Evolutionary conservation across 2,888 invertebrate species (phyloP).

Genomic region (Mythimna pallens): DNA sequence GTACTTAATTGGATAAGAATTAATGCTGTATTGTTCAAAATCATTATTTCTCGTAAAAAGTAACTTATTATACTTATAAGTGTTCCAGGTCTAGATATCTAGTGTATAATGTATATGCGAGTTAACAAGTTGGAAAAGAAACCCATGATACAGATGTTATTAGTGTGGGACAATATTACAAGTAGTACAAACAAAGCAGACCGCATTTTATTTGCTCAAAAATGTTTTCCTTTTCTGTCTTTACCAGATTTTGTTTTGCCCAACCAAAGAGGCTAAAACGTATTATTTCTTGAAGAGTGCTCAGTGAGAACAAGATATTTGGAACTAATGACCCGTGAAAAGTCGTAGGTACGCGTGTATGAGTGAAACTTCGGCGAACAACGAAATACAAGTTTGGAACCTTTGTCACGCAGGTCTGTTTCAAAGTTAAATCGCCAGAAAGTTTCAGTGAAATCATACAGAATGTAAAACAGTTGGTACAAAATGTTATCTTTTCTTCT

Average conservation of each 20-base stretch:
- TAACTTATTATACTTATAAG: too few species aligned
- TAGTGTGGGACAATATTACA: too few species aligned
- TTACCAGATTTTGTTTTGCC: neutral
- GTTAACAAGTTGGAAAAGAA: too few species aligned
- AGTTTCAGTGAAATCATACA: conserved; percentile 39
- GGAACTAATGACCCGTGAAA: conserved; percentile 58
- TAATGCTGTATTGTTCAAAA: too few species aligned
- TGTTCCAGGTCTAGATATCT: too few species aligned
- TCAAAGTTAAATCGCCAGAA: conserved; percentile 68
- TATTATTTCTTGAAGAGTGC: conserved; percentile 29
- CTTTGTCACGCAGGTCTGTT: conserved; percentile 64
- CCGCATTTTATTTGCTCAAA: too few species aligned
- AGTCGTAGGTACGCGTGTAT: conserved; percentile 52
- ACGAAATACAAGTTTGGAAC: conserved; percentile 45
- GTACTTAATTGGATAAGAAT: too few species aligned
- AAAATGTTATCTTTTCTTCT: neutral
- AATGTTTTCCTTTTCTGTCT: neutral
- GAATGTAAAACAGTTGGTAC: conserved; percentile 10
- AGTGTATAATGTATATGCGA: too few species aligned
- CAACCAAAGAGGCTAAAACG: neutral
- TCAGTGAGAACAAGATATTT: conserved; percentile 55
- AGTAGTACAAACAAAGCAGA: too few species aligned
- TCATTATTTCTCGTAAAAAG: too few species aligned
- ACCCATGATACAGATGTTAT: too few species aligned
- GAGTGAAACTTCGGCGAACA: conserved; percentile 56